Evolutionary conservation across 37 sponge, comb jelly and placozoan species (phyloP).

Genomic region (Haliclona indistincta): DNA sequence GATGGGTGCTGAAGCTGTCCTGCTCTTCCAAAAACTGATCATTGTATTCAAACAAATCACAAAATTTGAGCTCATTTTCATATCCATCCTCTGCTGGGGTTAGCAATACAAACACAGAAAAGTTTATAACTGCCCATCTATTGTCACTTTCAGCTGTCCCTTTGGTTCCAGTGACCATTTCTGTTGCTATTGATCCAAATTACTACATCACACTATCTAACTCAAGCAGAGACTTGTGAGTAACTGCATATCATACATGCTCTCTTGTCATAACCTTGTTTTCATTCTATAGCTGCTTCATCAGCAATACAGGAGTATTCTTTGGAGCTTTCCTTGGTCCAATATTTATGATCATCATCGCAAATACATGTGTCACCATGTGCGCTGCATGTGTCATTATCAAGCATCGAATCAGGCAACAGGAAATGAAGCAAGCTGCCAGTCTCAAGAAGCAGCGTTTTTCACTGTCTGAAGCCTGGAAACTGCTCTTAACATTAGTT

Average conservation of each 20-base stretch:
- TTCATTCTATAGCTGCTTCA: conserved; percentile 43
- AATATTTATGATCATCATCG: conserved; percentile 21
- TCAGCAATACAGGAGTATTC: conserved; percentile 17
- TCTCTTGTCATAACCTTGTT: background rate
- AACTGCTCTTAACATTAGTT: too few relatives aligned
- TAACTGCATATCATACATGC: background rate
- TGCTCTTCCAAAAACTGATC: conserved; percentile 50
- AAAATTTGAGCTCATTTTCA: background rate
- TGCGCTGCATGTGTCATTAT: too few relatives aligned
- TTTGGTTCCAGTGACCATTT: background rate
- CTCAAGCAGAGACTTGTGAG: background rate
- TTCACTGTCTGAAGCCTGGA: too few relatives aligned
- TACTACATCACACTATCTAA: background rate
- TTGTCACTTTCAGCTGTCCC: background rate
- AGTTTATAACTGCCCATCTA: background rate
- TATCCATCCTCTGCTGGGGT: conserved; percentile 63
- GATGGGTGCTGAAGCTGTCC: too few relatives aligned
- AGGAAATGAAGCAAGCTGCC: too few relatives aligned
- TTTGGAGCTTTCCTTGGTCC: conserved; percentile 51
- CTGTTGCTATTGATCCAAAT: background rate
- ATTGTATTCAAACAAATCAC: conserved; percentile 41
- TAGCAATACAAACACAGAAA: conserved; percentile 1
- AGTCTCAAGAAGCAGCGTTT: too few relatives aligned
- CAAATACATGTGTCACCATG: too few relatives aligned
- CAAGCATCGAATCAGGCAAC: too few relatives aligned